Evolutionary conservation across 1,140 invertebrate genomes (phyloP), one percentile per base, ranked within the genome.

Genomic region (Leptonema lineaticorne): DNA sequence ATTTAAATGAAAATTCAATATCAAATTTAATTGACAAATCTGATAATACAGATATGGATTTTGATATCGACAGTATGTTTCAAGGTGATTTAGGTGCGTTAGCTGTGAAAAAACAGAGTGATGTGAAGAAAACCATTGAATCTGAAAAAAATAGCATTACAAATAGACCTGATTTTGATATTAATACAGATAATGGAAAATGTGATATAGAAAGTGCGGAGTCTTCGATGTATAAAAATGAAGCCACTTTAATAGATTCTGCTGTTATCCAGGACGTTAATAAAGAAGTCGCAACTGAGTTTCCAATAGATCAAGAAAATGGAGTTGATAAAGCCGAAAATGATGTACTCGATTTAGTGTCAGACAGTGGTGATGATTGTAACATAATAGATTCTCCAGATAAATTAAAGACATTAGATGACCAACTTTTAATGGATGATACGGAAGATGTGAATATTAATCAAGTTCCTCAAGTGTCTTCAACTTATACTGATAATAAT

Each of bases 331-430:
- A 50, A 24, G 11, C 50, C 0, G 69, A 70, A 28, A 28, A 11
- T 41, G 69, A 71, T 37, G 50, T 71, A 11, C 33, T 71, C 20
- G 69, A 71, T 45, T 48, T 71, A 16, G 63, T 71, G 7, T 71
- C 69, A 1, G 69, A 71, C 45, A 71, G 69, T 48, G 69, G 69
- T 7, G 69, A 71, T 53, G 69, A 71, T 45, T 71, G 69, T 18
- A 68, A 71, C 29, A 71, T 71, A 8, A 63, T 71, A 5, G 69
- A 71, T 37, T 64, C 62, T 11, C 69, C 66, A 4, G 69, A 71
- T 16, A 71, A 71, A 41, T 46, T 45, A 11, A 65, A 68, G 29
- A 5, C 46, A n/a, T 11, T 48, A 20, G 69, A 71, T 27, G 65
- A 71, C 22, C 69, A 65, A 24, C 45, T 68, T 11, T 41, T 68